Conservation (phyloP, 2,113 vertebrate species). For the Silurus asotus region DNA sequence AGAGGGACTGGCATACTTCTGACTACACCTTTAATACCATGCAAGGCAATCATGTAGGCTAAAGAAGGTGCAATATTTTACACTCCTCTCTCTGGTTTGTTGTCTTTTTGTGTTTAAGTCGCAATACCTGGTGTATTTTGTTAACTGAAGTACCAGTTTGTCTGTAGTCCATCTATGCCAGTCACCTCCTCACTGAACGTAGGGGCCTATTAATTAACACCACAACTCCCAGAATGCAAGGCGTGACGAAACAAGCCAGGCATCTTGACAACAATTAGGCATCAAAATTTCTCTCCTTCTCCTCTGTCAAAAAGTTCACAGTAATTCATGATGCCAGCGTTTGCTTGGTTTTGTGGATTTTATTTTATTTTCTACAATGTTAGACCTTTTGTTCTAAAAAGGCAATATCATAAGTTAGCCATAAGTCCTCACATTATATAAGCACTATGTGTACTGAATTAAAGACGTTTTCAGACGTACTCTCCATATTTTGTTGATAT, state of each 20-base stretch:
- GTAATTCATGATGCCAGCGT: conserved; percentile 76
- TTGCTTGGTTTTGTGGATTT: conserved; percentile 76
- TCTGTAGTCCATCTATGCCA: conserved; percentile 55
- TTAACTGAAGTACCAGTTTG: conserved; percentile 47
- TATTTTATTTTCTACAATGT: conserved; percentile 65
- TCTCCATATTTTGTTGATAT: conserved; percentile 77
- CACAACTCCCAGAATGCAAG: conserved; percentile 77
- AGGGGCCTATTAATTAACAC: conserved; percentile 64
- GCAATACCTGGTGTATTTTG: conserved; percentile 47
- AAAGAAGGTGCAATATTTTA: conserved; percentile 53
- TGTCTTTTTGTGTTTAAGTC: conserved; percentile 42
- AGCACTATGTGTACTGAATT: conserved; percentile 84
- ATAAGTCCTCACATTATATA: conserved; percentile 75
- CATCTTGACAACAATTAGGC: conserved; percentile 55
- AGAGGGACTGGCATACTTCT: conserved; percentile 21
- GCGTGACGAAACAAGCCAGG: conserved; percentile 59
- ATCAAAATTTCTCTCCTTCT: conserved; percentile 46
- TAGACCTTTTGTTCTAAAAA: conserved; percentile 96
- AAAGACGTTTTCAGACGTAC: conserved; percentile 81
- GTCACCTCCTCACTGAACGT: conserved; percentile 47
- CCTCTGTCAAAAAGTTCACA: conserved; percentile 59
- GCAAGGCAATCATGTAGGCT: conserved; percentile 50
- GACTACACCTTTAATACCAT: conserved; percentile 37
- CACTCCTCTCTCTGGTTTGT: conserved; percentile 30
- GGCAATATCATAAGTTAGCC: conserved; percentile 75